phyloP scores from a whole-genome alignment of 2,113 vertebrate species.

The Herpetotheres cachinnans region DNA sequence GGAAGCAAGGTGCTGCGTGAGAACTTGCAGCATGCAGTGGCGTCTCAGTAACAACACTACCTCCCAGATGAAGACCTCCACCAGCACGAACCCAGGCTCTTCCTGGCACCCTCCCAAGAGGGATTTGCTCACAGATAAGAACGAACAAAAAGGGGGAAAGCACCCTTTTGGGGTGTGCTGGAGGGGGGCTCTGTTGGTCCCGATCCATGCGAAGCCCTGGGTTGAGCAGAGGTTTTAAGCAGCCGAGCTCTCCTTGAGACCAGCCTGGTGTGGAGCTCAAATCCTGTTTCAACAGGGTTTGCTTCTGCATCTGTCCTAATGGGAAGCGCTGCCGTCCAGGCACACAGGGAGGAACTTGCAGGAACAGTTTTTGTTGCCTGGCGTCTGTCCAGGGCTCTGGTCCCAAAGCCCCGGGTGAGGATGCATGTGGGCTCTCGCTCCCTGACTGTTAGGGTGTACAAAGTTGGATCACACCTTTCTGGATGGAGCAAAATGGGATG shows the following conservation, averaged over 20 bases:
- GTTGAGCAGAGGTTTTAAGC: neutral
- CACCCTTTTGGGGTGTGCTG: neutral
- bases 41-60: neutral
- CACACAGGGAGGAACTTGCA: neutral
- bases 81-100: neutral
- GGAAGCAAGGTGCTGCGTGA: neutral
- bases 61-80: neutral
- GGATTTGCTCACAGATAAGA: neutral
- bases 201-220: fast-evolving
- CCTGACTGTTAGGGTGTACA: neutral
- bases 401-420: neutral
- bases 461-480: neutral
- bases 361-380: neutral
- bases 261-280: neutral
- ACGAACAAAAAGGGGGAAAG: neutral
- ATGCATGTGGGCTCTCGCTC: neutral
- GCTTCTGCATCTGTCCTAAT: neutral
- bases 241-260: neutral
- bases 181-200: neutral
- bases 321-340: neutral
- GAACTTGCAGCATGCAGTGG: neutral
- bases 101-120: neutral
- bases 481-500: fast-evolving
- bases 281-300: neutral
- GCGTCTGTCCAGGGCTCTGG: neutral